These are phyloP conservation scores for Hylyphantes graminicola DNA, from an alignment of 1,140 invertebrate genomes.

Conservation along the genomic window DNA sequence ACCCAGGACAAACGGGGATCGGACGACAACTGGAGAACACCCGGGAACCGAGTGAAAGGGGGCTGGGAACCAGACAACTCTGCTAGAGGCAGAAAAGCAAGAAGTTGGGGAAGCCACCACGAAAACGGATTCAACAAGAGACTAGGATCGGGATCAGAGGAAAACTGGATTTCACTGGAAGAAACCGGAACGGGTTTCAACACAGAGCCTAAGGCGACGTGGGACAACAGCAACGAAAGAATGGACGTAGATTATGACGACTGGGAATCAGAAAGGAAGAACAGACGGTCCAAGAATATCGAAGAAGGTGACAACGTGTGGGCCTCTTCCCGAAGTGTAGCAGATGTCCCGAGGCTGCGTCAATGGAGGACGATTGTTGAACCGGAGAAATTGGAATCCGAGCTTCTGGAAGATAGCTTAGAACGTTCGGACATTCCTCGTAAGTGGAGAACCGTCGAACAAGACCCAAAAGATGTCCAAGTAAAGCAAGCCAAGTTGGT, in stretches of 20 bases:
- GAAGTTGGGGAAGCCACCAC: constrained; percentile 13
- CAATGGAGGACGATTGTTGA: not conserved
- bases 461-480: not conserved
- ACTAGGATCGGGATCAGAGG: not conserved
- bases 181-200: not conserved
- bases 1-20: constrained; percentile 19
- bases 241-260: not conserved
- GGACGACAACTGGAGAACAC: constrained; percentile 56
- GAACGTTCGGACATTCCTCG: not conserved
- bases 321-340: no score
- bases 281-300: not conserved
- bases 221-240: not conserved
- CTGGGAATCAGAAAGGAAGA: not conserved
- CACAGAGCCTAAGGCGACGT: not conserved
- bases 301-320: not conserved
- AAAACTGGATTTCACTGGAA: not conserved
- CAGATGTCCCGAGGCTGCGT: not conserved
- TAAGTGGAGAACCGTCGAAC: constrained; percentile 1
- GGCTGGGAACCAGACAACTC: not conserved
- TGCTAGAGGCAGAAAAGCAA: constrained; percentile 11
- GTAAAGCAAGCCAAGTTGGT: no score
- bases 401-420: not conserved
- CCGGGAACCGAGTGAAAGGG: constrained; percentile 1
- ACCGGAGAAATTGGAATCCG: not conserved
- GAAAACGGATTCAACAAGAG: constrained; percentile 3